Evolutionary conservation across 2,113 vertebrate species (phyloP), one percentile per base, ranked within the genome.

Genomic region (Bos indicus): DNA sequence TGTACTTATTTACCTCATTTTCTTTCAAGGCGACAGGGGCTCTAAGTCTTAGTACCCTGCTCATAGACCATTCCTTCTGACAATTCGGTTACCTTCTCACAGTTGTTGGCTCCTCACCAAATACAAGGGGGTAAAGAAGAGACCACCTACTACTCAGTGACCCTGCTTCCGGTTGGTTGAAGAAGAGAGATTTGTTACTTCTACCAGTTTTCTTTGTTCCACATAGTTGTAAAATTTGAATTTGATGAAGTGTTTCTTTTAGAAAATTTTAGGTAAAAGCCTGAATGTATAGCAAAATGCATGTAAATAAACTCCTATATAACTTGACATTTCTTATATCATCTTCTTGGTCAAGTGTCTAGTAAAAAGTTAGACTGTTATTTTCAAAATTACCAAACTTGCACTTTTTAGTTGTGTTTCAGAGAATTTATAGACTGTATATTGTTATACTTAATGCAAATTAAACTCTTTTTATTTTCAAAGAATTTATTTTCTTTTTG

Each of bases 11-110:
- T 77, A 40, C 97, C 77, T 91, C 74, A 7, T 96, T 97, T 89
- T 94, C 94, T 94, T 71, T 96, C 82, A 96, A 97, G 97, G 94
- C 67, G 51, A 8, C 82, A 16, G 19, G 92, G 88, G 60, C 94
- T 46, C 16, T 93, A 83, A 62, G 3, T 25, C 88, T 78, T 43
- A 62, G 51, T 40, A 2, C 62, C 81, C 88, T 46, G 87, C 88
- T 95, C 84, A 28, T 40, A 87, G 90, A 54, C 33, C 92, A 19
- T 25, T 74, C 92, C 88, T 91, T 48, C 92, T 52, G 94, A 28
- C 88, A 87, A 1, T 88, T 91, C 0, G 57, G 77, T 81, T 92
- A 62, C 40, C 51, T 77, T 67, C 89, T 87, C 60, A 1, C 57
- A 43, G 57, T 40, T 60, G 57, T 28, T 67, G 74, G 56, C 93